Evolutionary conservation across 2,888 invertebrate species (phyloP), one percentile per base, ranked within the genome.

Genomic region (Apodemia hepburni): DNA sequence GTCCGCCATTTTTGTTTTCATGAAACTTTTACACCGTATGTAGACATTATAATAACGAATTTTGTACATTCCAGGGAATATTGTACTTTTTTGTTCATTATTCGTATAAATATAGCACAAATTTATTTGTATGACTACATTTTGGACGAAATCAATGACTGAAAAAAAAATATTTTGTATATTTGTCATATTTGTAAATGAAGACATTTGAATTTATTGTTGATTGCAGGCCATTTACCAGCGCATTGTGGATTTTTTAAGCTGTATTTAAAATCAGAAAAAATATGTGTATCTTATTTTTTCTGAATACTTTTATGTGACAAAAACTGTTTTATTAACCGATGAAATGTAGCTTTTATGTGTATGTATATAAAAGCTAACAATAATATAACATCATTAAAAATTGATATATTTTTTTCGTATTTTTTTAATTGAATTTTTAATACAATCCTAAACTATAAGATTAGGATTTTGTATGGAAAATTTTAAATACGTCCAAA

Each of bases 31-130:
- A 12, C 54, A 54, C 27, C 27, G 54, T 54, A 22, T 54, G 54
- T 54, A 54, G 54, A 54, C 42, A 15, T 22, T 54, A 22, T 54
- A 22, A 22, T 54, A 54, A 54, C 54, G 83, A 85, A 81, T 82
- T 88, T 81, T 81, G 75, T 79, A 90, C 89, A 90, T 90, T 90
- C 89, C 89, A 90, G 81, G 82, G 84, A 81, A 81, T 63, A 63
- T 64, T 62, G 12, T 64, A 59, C 60, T 29, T 54, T 42, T 17
- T 58, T 47, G 58, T 58, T 58, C 58, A 58, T 58, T 58, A 17
- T 45, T 58, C 61, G 57, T 58, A 61, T 54, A 54, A 54, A 54
- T 54, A 45, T 61, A 68, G 69, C 69, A 69, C 68, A 69, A 69
- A 69, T 61, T 58, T 60, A 61, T 65, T 62, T 62, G 35, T 62